Conservation (phyloP, 1,140 invertebrate genomes). For the Brachionus plicatilis region DNA sequence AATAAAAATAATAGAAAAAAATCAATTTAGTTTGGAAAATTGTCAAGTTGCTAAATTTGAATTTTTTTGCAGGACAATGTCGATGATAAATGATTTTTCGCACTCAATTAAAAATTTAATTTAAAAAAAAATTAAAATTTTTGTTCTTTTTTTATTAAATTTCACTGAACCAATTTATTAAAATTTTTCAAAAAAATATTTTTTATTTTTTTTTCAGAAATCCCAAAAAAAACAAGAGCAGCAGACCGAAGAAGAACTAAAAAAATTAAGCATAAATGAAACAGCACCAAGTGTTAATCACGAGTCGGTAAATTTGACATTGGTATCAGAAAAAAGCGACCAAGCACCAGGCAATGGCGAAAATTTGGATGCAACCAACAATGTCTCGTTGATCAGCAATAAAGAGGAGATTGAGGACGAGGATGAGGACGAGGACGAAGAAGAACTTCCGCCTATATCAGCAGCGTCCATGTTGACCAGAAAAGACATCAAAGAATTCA, state of each 20-base stretch:
- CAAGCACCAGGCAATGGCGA: slow-evolving; percentile 41
- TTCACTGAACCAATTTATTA: neutral
- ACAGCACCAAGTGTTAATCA: neutral
- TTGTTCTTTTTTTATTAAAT: neutral
- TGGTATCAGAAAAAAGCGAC: neutral
- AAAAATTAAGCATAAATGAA: slow-evolving; percentile 2
- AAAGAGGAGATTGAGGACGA: neutral
- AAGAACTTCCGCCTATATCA: slow-evolving; percentile 58
- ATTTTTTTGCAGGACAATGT: too few species aligned
- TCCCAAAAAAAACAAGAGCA: slow-evolving; percentile 27
- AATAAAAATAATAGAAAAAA: too few species aligned
- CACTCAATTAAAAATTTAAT: too few species aligned
- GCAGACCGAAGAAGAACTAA: slow-evolving; percentile 14
- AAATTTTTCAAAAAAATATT: neutral
- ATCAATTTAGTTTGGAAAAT: too few species aligned
- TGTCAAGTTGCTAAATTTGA: too few species aligned
- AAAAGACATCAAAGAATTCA: slow-evolving; percentile 82
- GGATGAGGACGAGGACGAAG: slow-evolving; percentile 42
- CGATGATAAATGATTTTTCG: too few species aligned
- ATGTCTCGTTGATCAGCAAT: neutral
- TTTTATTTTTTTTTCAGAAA: slow-evolving; percentile 3
- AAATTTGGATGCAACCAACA: neutral
- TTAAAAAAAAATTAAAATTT: neutral
- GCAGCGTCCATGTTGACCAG: slow-evolving; percentile 89
- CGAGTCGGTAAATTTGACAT: neutral